A percentile compares a stretch with the other conserved stretches of the same genome.
Evolutionary conservation across 2,888 invertebrate species (phyloP).

Genomic region (Furcula furcula): DNA sequence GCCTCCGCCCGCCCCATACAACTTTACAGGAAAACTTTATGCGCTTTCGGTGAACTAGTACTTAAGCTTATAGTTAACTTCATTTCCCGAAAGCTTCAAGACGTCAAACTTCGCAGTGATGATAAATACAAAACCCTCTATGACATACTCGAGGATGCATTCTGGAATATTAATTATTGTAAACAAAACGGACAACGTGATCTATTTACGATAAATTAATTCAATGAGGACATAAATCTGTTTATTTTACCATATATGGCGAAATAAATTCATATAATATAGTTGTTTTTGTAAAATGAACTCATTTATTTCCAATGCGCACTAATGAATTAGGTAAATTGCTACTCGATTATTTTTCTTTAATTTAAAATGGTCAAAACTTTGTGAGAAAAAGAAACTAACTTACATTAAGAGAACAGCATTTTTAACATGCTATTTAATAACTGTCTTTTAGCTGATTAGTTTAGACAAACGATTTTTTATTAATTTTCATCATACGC

Average conservation of each 20-base stretch:
- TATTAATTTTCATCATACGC: no score
- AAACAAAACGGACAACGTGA: background rate
- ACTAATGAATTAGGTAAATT: no score
- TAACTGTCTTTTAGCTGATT: no score
- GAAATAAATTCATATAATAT: background rate
- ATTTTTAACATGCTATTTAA: no score
- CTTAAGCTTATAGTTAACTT: conserved; percentile 20
- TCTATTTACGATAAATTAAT: background rate
- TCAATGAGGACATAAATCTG: background rate
- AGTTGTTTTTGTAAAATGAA: background rate
- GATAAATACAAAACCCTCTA: conserved; percentile 6
- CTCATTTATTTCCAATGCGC: no score
- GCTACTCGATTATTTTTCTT: no score
- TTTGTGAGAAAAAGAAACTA: no score
- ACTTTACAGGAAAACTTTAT: conserved; percentile 38
- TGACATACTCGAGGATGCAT: background rate
- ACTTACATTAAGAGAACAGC: no score
- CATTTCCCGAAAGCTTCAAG: conserved; percentile 14
- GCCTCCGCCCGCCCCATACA: conserved; percentile 46
- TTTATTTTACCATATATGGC: background rate
- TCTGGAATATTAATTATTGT: conserved; percentile 1
- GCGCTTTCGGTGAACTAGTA: conserved; percentile 35
- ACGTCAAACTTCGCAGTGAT: background rate
- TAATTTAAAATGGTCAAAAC: no score
- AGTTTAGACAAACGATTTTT: no score